A percentile compares a stretch with the other conserved stretches of the same genome.
Evolutionary conservation across 2,113 vertebrate genomes (phyloP).

Genomic region (Urocynchramus pylzowi): DNA sequence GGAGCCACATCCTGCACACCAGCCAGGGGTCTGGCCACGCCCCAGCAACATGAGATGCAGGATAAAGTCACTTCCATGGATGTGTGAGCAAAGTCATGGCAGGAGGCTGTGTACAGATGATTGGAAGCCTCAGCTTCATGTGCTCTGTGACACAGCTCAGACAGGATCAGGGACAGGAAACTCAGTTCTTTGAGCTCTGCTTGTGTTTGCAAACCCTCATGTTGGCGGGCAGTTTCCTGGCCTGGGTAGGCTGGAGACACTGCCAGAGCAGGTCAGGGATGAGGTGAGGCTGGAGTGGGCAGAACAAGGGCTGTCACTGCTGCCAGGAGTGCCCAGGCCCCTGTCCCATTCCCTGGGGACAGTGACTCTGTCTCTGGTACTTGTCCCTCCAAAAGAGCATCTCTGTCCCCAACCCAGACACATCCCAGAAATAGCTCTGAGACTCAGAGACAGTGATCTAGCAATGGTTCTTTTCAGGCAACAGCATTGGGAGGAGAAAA

Average conservation of each 20-base stretch:
- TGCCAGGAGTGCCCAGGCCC: background rate
- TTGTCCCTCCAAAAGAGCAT: background rate
- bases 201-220: background rate
- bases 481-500: background rate
- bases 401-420: background rate
- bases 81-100: background rate
- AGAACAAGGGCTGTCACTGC: background rate
- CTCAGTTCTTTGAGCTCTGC: background rate
- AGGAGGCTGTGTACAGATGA: background rate
- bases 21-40: fast-evolving
- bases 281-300: background rate
- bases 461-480: background rate
- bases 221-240: background rate
- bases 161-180: conserved; percentile 10
- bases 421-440: background rate
- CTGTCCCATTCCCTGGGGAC: background rate
- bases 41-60: background rate
- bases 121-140: background rate
- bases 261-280: background rate
- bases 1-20: background rate
- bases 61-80: background rate
- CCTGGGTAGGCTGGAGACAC: background rate
- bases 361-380: background rate
- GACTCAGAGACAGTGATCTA: fast-evolving
- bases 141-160: fast-evolving